Conservation (phyloP, 2,888 invertebrate genomes). For the Branchipolynoe longqiensis region DNA sequence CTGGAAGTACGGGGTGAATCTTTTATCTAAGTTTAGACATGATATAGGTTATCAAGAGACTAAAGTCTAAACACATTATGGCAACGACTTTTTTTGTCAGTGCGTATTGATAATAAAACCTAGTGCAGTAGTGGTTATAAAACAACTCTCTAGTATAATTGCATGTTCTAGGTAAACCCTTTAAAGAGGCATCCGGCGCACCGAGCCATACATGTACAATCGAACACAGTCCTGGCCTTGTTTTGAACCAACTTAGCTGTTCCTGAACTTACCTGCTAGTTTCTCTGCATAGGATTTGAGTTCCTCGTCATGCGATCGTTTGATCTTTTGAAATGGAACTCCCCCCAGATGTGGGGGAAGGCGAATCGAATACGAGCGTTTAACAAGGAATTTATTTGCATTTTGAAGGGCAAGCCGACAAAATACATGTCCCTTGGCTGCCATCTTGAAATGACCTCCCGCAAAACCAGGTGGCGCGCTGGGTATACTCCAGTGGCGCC, state of each 20-base stretch:
- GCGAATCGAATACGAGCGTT: conserved; percentile 10
- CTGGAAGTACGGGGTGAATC: too few species aligned
- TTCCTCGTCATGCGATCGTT: neutral
- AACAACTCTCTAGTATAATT: neutral
- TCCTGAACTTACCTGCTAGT: conserved; percentile 44
- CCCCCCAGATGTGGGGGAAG: neutral
- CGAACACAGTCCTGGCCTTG: too few species aligned
- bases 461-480: neutral
- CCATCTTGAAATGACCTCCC: conserved; percentile 10
- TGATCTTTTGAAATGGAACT: neutral
- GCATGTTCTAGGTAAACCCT: neutral
- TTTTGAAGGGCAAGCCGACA: conserved; percentile 52
- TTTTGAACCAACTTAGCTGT: too few species aligned
- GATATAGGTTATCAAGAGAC: too few species aligned
- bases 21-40: too few species aligned
- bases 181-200: neutral
- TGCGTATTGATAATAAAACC: too few species aligned
- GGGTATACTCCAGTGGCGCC: too few species aligned
- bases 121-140: too few species aligned
- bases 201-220: too few species aligned
- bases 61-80: too few species aligned
- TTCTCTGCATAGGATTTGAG: neutral
- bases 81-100: too few species aligned
- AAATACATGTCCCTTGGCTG: conserved; percentile 13
- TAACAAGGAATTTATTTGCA: neutral